A percentile compares a stretch with the other conserved stretches of the same genome.
Evolutionary conservation across 2,888 invertebrate genomes (phyloP).

Genomic region (Epistrophe eligans): DNA sequence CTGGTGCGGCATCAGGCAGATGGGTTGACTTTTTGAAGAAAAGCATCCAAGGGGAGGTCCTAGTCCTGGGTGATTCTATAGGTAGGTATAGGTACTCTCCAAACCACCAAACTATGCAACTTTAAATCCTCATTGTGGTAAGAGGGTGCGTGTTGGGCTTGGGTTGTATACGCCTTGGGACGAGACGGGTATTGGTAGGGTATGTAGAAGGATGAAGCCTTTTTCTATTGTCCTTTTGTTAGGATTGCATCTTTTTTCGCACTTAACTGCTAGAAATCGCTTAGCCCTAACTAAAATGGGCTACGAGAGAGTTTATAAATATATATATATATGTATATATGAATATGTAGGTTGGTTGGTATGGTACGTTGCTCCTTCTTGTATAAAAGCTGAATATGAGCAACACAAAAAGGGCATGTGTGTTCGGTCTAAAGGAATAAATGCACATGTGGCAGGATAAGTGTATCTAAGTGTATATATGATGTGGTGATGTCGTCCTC

Average conservation of each 20-base stretch:
- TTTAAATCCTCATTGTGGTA: constrained; percentile 74
- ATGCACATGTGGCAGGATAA: constrained; percentile 66
- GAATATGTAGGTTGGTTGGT: constrained; percentile 13
- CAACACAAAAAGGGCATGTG: constrained; percentile 11
- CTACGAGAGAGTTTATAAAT: constrained; percentile 18
- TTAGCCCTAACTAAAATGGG: constrained; percentile 71
- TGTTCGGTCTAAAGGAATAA: constrained; percentile 22
- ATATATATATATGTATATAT: too few relatives aligned
- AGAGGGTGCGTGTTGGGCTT: constrained; percentile 16
- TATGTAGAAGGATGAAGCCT: constrained; percentile 19
- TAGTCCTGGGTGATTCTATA: background rate
- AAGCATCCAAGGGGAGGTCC: constrained; percentile 34
- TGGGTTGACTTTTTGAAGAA: constrained; percentile 64
- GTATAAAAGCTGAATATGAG: constrained; percentile 40
- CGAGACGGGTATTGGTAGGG: constrained; percentile 6
- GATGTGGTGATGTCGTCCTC: constrained; percentile 67
- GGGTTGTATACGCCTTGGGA: background rate
- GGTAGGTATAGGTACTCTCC: background rate
- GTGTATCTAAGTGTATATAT: background rate
- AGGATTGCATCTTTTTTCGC: constrained; percentile 74
- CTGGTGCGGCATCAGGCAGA: constrained; percentile 46
- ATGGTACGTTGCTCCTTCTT: constrained; percentile 40
- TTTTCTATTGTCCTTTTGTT: constrained; percentile 73
- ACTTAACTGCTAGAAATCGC: constrained; percentile 75
- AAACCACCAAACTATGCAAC: constrained; percentile 75